Evolutionary conservation across 2,113 vertebrate genomes (phyloP).

Genomic region (Zingel zingel): DNA sequence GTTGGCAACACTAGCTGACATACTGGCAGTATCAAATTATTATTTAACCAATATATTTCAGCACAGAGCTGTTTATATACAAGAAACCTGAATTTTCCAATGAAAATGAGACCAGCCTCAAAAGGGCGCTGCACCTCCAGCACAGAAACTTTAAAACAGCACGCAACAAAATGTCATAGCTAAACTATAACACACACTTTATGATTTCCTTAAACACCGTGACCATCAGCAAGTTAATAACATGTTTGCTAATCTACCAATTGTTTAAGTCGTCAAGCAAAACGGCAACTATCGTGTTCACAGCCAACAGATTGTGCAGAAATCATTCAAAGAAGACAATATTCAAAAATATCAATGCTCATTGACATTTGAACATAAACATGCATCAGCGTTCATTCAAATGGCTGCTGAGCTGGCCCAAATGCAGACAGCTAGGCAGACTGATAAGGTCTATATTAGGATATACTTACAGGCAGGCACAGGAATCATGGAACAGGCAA

Average conservation of each 20-base stretch:
- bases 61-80: background rate
- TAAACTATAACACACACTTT: background rate
- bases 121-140: background rate
- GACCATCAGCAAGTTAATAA: background rate
- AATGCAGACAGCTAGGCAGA: background rate
- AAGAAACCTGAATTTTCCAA: background rate
- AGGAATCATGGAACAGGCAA: background rate
- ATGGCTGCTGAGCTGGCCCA: background rate
- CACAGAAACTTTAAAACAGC: background rate
- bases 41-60: background rate
- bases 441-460: background rate
- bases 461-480: background rate
- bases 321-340: background rate
- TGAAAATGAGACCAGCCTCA: background rate
- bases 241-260: background rate
- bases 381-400: background rate
- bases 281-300: background rate
- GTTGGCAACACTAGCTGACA: background rate
- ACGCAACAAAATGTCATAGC: background rate
- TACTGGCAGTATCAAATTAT: background rate
- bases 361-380: background rate
- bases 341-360: background rate
- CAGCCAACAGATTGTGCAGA: background rate
- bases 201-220: background rate
- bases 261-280: background rate